Evolutionary conservation across 2,888 invertebrate genomes (phyloP), one percentile per base, ranked within the genome.

Genomic region (Scaptomyza cyrtandrae): DNA sequence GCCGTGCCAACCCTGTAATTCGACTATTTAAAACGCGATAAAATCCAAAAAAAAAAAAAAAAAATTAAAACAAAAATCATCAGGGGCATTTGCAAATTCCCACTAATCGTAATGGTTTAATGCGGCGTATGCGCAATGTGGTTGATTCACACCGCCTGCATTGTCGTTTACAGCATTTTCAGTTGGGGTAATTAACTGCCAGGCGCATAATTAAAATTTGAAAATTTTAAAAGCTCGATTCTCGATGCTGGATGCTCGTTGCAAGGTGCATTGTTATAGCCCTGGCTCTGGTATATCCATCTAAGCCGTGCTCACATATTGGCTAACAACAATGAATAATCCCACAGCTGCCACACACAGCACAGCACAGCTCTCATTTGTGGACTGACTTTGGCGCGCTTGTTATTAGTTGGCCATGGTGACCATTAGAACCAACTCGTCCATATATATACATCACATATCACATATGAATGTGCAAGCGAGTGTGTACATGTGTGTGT

Each of bases 121-220:
- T 64, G 52, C 41, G 56, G 76, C 86, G 88, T 75, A 82, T 87
- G 29, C 80, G 80, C 66, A 73, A 73, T 79, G 75, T 69, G 84
- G 69, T 64, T 29, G 50, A 55, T 60, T 56, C 43, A 45, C 49
- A 45, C 44, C n/a, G 44, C 27, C 65, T 14, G 56, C 58, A 59
- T 19, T 19, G 19, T 5, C 35, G 10, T 50, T 56, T 64, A 46
- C 50, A 55, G 55, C 37, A 6, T 35, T 63, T 48, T 54, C 13
- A 52, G 44, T 19, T 45, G 35, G 70, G 59, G 70, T 78, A 76
- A 76, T 76, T 78, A 78, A 76, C 75, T 70, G 59, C 5, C 64
- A 16, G 57, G 59, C 70, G 70, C 75, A 74, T 78, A 76, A 78
- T 76, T 76, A 76, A 78, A 76, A 76, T 70, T 56, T 70, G 65